A percentile compares a stretch with the other conserved stretches of the same genome.
Evolutionary conservation across 2,888 invertebrate genomes (phyloP).

Genomic region (Epicampocera succincta): DNA sequence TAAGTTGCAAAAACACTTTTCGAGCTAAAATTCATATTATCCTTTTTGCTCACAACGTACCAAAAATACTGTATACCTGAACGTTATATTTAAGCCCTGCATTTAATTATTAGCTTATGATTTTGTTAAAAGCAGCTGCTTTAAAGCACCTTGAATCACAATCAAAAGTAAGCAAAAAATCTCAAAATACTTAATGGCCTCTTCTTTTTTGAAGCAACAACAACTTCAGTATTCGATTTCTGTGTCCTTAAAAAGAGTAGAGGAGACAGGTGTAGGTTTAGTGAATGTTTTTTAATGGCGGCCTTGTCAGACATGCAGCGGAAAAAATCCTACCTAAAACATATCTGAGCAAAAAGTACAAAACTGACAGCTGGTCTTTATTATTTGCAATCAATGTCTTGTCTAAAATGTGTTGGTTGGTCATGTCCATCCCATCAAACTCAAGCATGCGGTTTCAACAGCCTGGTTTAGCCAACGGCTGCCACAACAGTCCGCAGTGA

Average conservation of each 20-base stretch:
- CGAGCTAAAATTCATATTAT: too few relatives aligned
- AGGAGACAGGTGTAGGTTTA: conserved; percentile 54
- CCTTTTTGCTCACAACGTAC: too few relatives aligned
- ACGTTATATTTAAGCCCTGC: too few relatives aligned
- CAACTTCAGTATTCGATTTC: not conserved
- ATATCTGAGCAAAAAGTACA: not conserved
- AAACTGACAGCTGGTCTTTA: conserved; percentile 37
- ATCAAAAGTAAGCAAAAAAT: conserved; percentile 14
- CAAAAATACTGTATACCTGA: too few relatives aligned
- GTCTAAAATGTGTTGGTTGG: too few relatives aligned
- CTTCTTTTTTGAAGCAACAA: not conserved
- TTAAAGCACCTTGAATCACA: not conserved
- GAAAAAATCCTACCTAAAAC: conserved; percentile 5
- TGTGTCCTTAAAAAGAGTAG: not conserved
- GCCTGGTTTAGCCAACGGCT: too few relatives aligned
- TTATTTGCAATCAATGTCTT: conserved; percentile 1
- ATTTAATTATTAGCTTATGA: not conserved
- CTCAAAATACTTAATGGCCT: conserved; percentile 22
- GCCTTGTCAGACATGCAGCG: conserved; percentile 47
- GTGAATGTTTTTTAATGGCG: conserved; percentile 26
- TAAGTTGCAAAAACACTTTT: too few relatives aligned
- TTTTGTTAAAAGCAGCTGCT: conserved; percentile 21
- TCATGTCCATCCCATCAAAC: too few relatives aligned
- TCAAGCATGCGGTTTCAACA: too few relatives aligned
- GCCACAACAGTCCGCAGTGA: too few relatives aligned